Evolutionary conservation across 2,113 vertebrate genomes (phyloP), one percentile per base, ranked within the genome.

Genomic region (Stegastes partitus): DNA sequence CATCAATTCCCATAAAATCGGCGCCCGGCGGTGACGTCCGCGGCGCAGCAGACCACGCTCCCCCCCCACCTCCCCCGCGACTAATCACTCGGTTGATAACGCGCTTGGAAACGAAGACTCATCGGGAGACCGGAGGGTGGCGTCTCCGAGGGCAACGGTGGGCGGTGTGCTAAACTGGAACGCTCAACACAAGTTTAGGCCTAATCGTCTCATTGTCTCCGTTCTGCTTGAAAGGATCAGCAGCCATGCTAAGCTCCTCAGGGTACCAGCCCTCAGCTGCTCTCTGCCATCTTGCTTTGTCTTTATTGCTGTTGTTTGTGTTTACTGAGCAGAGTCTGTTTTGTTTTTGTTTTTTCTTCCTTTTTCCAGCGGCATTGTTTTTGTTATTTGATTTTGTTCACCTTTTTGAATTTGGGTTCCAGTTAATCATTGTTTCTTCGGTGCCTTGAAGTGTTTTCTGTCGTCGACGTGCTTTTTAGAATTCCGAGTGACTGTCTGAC

Each of bases 171-270:
- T 70, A 79, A 83, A 79, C 83, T 83, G 80, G 68, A 90, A 80
- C 81, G 19, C 90, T 70, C 66, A 5, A 90, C 83, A 90, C 84
- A 78, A 86, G 82, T 87, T 87, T 55, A 55, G 71, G 85, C 80
- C 87, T 92, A 92, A 93, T 93, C 78, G 74, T 71, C 76, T 89
- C 87, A 86, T 91, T 89, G 89, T 90, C 80, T 93, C 58, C 26
- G 87, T 93, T 92, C 83, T 87, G 90, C 90, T 89, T 88, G 89
- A 92, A 68, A 83, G 87, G 88, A 88, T 90, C 86, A 81, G 68
- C 87, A 84, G 67, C 77, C 72, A 19, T 23, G 76, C 76, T 91
- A 85, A 91, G 77, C 83, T 86, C 87, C 87, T 90, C 61, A 0
- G 86, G 89, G 86, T 72, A n/a, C 81, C 37, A 23, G 63, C 72